A percentile compares a stretch with the other conserved stretches of the same genome.
Conservation (phyloP, 2,888 invertebrate genomes). For the Ptychoptera albimana region DNA sequence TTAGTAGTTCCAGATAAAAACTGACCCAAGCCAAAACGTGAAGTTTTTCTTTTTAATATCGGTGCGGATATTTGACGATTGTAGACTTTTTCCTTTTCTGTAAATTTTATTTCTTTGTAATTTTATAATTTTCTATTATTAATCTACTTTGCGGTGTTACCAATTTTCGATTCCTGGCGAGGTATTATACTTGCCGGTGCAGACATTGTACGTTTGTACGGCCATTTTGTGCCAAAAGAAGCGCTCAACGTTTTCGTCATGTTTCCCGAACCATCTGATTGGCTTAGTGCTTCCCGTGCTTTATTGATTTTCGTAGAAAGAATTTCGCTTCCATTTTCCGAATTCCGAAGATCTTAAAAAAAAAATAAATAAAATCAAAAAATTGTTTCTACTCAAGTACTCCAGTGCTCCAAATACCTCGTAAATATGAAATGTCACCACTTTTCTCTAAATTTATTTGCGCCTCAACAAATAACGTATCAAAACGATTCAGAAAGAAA, state of each 20-base stretch:
- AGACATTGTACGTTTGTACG: slow-evolving; percentile 87
- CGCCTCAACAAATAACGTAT: slow-evolving; percentile 88
- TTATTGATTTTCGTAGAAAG: slow-evolving; percentile 74
- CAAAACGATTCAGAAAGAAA: slow-evolving; percentile 93
- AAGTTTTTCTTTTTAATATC: slow-evolving; percentile 83
- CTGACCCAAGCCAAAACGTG: slow-evolving; percentile 81
- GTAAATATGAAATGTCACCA: slow-evolving; percentile 67
- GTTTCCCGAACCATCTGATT: slow-evolving; percentile 46
- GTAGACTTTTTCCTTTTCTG: slow-evolving; percentile 73
- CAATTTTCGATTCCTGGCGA: slow-evolving; percentile 54
- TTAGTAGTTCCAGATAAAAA: slow-evolving; percentile 39
- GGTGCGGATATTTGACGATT: slow-evolving; percentile 89
- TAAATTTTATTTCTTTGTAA: slow-evolving; percentile 1
- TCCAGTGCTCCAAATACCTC: slow-evolving; percentile 20
- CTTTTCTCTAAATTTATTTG: slow-evolving; percentile 78
- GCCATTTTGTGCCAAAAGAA: slow-evolving; percentile 84
- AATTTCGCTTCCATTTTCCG: slow-evolving; percentile 72
- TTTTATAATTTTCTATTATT: not conserved
- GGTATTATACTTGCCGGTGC: slow-evolving; percentile 76
- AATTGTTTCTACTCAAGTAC: not conserved
- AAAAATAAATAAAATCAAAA: not conserved
- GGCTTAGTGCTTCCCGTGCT: slow-evolving; percentile 74
- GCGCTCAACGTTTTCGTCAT: slow-evolving; percentile 64
- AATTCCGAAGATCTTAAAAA: slow-evolving; percentile 58
- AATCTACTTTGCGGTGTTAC: slow-evolving; percentile 25